Conservation (phyloP, 2,888 invertebrate genomes). For the Busseola fusca region DNA sequence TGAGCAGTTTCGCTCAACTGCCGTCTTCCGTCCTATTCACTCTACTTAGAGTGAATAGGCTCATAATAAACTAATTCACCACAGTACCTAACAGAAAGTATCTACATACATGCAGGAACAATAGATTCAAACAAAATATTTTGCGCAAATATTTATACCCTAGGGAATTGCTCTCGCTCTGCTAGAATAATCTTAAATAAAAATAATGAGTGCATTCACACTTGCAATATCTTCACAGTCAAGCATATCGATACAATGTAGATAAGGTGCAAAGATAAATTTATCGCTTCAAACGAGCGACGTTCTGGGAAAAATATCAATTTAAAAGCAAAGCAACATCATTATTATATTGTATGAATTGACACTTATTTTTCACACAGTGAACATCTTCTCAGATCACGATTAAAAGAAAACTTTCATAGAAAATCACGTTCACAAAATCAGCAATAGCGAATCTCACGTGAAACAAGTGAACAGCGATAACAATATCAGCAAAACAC, state of each 20-base stretch:
- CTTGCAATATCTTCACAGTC: constrained; percentile 16
- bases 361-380: constrained; percentile 32
- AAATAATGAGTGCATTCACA: constrained; percentile 48
- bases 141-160: constrained; percentile 13
- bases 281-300: neutral
- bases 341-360: constrained; percentile 10
- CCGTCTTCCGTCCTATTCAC: too few relatives aligned
- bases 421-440: constrained; percentile 49
- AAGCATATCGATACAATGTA: constrained; percentile 29
- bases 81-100: neutral
- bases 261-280: constrained; percentile 25
- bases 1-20: too few relatives aligned
- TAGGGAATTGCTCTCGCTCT: neutral
- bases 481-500: constrained; percentile 77
- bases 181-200: constrained; percentile 23
- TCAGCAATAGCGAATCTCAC: constrained; percentile 57
- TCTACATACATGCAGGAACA: neutral
- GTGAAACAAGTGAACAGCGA: constrained; percentile 60
- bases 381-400: constrained; percentile 2
- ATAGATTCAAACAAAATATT: constrained; percentile 11
- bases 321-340: constrained; percentile 2
- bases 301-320: constrained; percentile 19
- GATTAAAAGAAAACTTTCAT: constrained; percentile 30
- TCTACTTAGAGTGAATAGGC: too few relatives aligned
- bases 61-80: too few relatives aligned